Evolutionary conservation across 2,113 vertebrate genomes (phyloP), one percentile per base, ranked within the genome.

Genomic region (Neogobius melanostomus): DNA sequence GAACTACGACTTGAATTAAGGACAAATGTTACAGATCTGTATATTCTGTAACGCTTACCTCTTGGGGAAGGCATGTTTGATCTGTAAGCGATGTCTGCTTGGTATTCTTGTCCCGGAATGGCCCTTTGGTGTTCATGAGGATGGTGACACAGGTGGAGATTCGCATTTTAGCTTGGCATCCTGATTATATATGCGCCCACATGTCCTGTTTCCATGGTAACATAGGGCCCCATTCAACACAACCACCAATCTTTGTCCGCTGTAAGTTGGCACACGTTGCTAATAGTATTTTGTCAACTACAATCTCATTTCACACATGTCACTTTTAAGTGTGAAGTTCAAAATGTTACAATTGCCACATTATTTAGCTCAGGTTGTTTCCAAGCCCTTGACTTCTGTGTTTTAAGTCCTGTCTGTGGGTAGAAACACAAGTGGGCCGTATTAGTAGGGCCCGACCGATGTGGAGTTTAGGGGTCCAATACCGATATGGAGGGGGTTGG

Each of bases 161-260:
- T 79, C 73, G 15, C 66, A 60, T 70, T 53, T 64, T 62, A 16
- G 12, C 11, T 10, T 53, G 28, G 73, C 9, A 0, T 68, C 66
- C 49, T 51, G 52, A 66, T 81, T 82, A 69, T 68, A 72, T 72
- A 75, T 82, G 74, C 72, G 49, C 59, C 70, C 69, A 66, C 69
- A 68, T 71, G 72, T 69, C 62, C 64, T 80, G 84, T 91, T 91
- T 80, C 87, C 82, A 87, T 88, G 83, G 89, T 74, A 83, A 88
- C 82, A 48, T 64, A 47, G 45, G 66, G 67, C 80, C 21, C 61
- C 48, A 12, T 72, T 72, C 16, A 60, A 43, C 64, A 69, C 63
- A 63, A 71, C 54, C 75, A 68, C 69, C 80, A 45, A 64, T 82
- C 65, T 74, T 61, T 68, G 69, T 61, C 81, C 71, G 72, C 52